Evolutionary conservation across 2,797 vertebrate genomes (phyloP), one percentile per base, ranked within the genome.

Genomic region (Apogon hyalosoma): DNA sequence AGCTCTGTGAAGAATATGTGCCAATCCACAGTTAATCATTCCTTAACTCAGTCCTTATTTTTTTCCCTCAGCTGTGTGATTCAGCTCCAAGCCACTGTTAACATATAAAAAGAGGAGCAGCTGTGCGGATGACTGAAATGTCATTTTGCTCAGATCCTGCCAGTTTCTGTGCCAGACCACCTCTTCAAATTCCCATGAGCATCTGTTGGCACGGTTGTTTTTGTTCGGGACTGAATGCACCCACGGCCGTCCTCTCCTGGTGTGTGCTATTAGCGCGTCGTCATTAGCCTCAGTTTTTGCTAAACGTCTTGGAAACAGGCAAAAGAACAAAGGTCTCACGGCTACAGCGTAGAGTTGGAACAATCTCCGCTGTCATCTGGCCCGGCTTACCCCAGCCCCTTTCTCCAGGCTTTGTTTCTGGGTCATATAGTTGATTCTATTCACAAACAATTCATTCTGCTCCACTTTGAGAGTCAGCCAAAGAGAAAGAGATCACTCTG

Each of bases 351-450:
- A 41, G 24, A 47, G 53, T 39, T 45, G 53, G 47, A 61, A 8
- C 16, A 49, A n/a, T 52, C 42, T 57, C 24, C 12, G 3, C 51
- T 12, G 38, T 73, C 74, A 43, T 60, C 73, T 72, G 56, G 56
- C 61, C 73, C 4, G 45, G 42, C 39, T 69, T 19, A 3, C 15
- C 47, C 61, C 13, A 48, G 40, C 54, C 46, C 72, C 39, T 48
- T 11, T 77, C 57, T 50, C 41, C 60, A 36, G 60, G 69, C 76
- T 78, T 73, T 61, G 51, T 88, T 89, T 90, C 87, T 84, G 83
- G 90, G 85, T 89, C 86, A 85, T 47, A 56, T 73, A 58, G 72
- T 71, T 52, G 66, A 81, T 79, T 76, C 41, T 71, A 42, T 60
- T 75, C 70, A 62, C 76, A 74, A 74, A 77, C 81, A 75, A 73